phyloP scores from a whole-genome alignment of 2,888 invertebrate species.

The Agriopis aurantiaria region DNA sequence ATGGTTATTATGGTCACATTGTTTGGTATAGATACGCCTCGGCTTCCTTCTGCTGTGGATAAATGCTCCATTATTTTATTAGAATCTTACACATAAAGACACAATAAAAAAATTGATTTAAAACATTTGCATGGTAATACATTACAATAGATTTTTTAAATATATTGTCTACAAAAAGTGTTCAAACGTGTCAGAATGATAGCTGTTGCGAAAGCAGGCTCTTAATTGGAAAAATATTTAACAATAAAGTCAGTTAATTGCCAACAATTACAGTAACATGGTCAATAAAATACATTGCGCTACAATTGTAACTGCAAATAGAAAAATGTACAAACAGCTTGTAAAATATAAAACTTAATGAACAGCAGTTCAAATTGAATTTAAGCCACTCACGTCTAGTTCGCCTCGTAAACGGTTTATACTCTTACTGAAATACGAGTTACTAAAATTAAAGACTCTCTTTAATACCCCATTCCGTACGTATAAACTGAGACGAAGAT shows the following conservation, averaged over 20 bases:
- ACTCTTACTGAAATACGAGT: constrained; percentile 69
- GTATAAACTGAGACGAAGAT: constrained; percentile 60
- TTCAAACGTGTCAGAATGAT: no score
- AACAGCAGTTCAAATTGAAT: constrained; percentile 61
- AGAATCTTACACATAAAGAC: no score
- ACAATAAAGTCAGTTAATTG: constrained; percentile 11
- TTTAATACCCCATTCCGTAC: constrained; percentile 67
- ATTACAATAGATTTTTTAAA: no score
- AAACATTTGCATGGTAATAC: no score
- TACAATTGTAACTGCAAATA: constrained; percentile 29
- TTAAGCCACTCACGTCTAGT: constrained; percentile 72
- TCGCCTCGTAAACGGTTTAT: constrained; percentile 74
- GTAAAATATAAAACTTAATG: constrained; percentile 47
- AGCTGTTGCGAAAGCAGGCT: no score
- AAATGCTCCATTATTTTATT: no score
- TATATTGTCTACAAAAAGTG: no score
- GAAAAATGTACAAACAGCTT: constrained; percentile 28
- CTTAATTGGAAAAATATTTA: constrained; percentile 5
- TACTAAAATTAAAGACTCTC: constrained; percentile 69
- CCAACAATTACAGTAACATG: constrained; percentile 11
- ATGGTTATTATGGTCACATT: no score
- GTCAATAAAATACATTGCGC: constrained; percentile 23
- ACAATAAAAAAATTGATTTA: no score
- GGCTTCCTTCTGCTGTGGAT: no score
- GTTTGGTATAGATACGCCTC: no score